phyloP scores from a whole-genome alignment of 2,113 vertebrate species.

The Rhizomys pruinosus region DNA sequence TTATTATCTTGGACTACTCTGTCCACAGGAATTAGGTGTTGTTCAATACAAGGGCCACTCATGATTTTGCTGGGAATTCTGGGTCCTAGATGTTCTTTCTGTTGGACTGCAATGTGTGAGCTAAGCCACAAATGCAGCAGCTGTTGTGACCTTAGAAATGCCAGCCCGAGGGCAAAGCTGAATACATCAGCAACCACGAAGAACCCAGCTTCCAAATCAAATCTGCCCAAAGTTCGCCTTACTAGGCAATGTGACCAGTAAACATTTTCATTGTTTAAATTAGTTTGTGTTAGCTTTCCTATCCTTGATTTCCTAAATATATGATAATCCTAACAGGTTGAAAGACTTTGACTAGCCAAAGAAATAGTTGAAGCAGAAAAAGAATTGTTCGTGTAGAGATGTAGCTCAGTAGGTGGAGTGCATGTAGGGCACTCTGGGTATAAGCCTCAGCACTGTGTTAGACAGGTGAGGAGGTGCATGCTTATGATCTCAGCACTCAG shows the following conservation, averaged over 20 bases:
- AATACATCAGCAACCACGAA: neutral
- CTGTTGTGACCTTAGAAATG: neutral
- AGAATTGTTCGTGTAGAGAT: neutral
- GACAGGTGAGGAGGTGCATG: neutral
- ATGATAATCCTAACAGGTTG: constrained; percentile 25
- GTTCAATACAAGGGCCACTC: neutral
- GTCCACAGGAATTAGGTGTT: neutral
- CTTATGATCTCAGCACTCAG: neutral
- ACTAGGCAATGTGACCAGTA: constrained; percentile 5
- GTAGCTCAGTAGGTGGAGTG: too few species aligned
- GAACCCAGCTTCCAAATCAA: constrained; percentile 8
- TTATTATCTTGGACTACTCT: neutral
- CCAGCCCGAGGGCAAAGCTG: neutral
- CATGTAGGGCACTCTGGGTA: neutral
- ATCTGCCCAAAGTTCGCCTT: neutral
- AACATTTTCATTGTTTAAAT: constrained; percentile 28
- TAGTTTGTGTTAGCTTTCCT: constrained; percentile 43
- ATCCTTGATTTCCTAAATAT: neutral
- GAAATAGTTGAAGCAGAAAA: neutral
- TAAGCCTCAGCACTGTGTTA: too few species aligned
- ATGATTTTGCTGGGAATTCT: constrained; percentile 26
- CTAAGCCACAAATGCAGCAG: neutral
- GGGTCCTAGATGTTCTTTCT: neutral
- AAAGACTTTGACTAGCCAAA: constrained; percentile 13
- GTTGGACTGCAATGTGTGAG: neutral